Evolutionary conservation across 2,113 vertebrate species (phyloP), one percentile per base, ranked within the genome.

Genomic region (Tympanuchus pallidicinctus): DNA sequence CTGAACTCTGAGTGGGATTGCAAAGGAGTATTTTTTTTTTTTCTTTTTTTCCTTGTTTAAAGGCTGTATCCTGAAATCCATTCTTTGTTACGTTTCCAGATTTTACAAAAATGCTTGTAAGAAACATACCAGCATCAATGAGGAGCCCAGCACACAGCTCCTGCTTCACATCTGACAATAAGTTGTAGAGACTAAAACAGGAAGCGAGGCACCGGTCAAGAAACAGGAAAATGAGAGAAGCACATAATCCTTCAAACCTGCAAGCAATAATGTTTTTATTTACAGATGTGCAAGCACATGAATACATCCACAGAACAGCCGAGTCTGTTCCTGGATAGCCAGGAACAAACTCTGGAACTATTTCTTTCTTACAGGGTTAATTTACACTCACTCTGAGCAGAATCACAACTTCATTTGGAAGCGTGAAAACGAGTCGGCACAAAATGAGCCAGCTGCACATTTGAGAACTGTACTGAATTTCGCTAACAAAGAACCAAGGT

Each of bases 201-300:
- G 71, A 94, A 69, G n/a, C 27, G 13, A 1, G 54, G 38, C 56
- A 70, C n/a, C 45, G 85, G 88, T 36, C 82, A 91, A 82, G 66
- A 82, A 73, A 50, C 19, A 42, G 74, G 42, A 88, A 91, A 88
- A 32, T 32, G 42, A 79, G 56, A 82, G 75, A 93, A 91, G 60
- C 28, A 54, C 40, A 25, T 42, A 94, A 89, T 56, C 34, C 45
- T 45, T 54, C 56, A 30, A 86, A 63, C 10, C 66, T n/a, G 27
- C 70, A 93, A 92, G 43, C n/a, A 27, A 1, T 14, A 70, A 34
- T 13, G 24, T 34, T 88, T 78, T 76, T 69, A 72, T 72, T 79
- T 63, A 57, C 2, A 1, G 18, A 71, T 6, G 6, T 21, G 27
- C 73, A 79, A 84, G 60, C 8, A 38, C 36, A 73, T 2, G 18